These are phyloP conservation scores for Zaprionus gabonicus DNA, from an alignment of 1,140 invertebrate species.

Conservation along the genomic window DNA sequence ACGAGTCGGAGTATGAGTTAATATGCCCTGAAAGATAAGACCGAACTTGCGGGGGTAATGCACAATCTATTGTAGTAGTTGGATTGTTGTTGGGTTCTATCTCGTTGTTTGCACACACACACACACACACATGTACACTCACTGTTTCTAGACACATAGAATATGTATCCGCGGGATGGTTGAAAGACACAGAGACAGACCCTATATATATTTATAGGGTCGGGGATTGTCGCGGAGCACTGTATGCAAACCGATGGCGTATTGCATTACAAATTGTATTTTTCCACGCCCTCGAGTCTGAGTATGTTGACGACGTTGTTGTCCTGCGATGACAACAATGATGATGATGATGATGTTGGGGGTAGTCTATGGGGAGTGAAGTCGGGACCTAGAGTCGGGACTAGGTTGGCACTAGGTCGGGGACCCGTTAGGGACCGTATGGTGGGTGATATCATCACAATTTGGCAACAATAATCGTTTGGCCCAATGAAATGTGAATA, in stretches of 20 bases:
- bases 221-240: slow-evolving; percentile 29
- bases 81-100: background rate
- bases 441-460: slow-evolving; percentile 74
- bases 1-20: background rate
- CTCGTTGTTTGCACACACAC: slow-evolving; percentile 15
- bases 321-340: slow-evolving; percentile 18
- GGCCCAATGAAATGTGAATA: slow-evolving; percentile 77
- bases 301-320: slow-evolving; percentile 38
- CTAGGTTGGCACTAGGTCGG: background rate
- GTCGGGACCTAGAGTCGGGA: background rate
- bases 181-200: background rate
- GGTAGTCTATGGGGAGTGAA: background rate
- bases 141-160: slow-evolving; percentile 50
- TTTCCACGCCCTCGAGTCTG: slow-evolving; percentile 63
- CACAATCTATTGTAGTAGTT: background rate
- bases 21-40: slow-evolving; percentile 31
- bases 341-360: slow-evolving; percentile 24
- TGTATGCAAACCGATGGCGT: slow-evolving; percentile 68
- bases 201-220: slow-evolving; percentile 30
- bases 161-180: slow-evolving; percentile 19
- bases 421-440: background rate
- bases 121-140: slow-evolving; percentile 31
- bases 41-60: background rate
- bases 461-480: slow-evolving; percentile 75
- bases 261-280: slow-evolving; percentile 80